A percentile compares a stretch with the other conserved stretches of the same genome.
Evolutionary conservation across 1,140 invertebrate species (phyloP).

Genomic region (Pogonomyrmex californicus): DNA sequence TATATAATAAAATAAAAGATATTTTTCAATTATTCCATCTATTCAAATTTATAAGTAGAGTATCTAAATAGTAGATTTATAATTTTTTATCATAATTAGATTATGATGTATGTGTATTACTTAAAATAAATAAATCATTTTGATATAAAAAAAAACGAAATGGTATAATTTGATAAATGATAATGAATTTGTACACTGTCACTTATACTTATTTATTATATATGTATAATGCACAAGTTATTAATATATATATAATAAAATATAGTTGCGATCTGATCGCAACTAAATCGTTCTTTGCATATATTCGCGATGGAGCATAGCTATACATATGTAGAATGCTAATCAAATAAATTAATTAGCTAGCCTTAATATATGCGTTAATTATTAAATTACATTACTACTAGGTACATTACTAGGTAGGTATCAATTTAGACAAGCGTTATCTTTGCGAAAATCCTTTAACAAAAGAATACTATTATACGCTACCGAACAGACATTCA

Average conservation of each 20-base stretch:
- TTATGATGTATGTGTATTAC: not conserved
- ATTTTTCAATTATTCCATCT: not conserved
- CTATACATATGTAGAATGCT: not conserved
- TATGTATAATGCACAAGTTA: not conserved
- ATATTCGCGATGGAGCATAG: too few species aligned
- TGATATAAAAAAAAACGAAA: not conserved
- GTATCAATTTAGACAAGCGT: not conserved
- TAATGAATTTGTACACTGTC: not conserved
- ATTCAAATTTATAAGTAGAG: not conserved
- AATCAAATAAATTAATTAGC: constrained; percentile 26
- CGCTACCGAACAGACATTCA: not conserved
- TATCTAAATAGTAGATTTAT: not conserved
- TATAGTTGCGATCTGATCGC: not conserved
- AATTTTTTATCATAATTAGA: not conserved
- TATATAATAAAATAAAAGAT: not conserved
- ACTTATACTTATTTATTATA: not conserved
- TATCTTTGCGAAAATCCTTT: not conserved
- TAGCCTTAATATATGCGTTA: not conserved
- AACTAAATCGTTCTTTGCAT: constrained; percentile 1
- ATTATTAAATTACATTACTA: not conserved
- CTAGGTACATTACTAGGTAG: not conserved
- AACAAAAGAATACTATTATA: not conserved
- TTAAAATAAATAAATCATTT: not conserved
- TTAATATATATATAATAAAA: not conserved
- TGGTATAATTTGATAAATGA: not conserved